Conservation (phyloP, 2,888 invertebrate species). For the Limnephilus marmoratus region DNA sequence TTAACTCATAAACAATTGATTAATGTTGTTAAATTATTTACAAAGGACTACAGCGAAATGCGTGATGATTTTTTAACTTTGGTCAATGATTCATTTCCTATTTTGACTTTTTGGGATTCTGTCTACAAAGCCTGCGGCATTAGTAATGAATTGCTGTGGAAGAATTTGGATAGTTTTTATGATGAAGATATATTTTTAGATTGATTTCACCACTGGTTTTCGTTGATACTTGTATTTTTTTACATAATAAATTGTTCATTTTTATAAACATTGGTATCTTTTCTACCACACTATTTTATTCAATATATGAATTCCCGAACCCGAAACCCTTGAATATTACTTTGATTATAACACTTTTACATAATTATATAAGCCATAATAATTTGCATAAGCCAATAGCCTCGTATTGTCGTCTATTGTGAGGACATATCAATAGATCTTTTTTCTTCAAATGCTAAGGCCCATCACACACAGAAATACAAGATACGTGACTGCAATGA, state of each 20-base stretch:
- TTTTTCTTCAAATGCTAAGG: too few relatives aligned
- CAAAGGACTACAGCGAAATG: constrained; percentile 70
- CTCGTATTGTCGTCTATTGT: not conserved
- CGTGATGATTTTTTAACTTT: constrained; percentile 73
- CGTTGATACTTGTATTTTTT: not conserved
- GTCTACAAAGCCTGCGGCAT: constrained; percentile 69
- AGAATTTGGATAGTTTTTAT: constrained; percentile 59
- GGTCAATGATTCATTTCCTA: constrained; percentile 72
- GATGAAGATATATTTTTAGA: constrained; percentile 59
- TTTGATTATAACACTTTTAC: not conserved
- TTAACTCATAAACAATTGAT: constrained; percentile 76
- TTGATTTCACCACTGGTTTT: not conserved
- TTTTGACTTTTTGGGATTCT: constrained; percentile 73
- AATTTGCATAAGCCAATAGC: not conserved
- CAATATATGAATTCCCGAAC: not conserved
- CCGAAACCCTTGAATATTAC: not conserved
- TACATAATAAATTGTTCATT: not conserved
- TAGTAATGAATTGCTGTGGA: constrained; percentile 66
- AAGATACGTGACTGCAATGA: too few relatives aligned
- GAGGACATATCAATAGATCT: too few relatives aligned
- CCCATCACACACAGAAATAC: too few relatives aligned
- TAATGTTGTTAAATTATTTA: constrained; percentile 72
- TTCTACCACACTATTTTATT: not conserved
- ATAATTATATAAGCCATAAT: not conserved
- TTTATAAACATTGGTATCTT: not conserved